These are phyloP conservation scores for Montipora capricornis DNA, from an alignment of 64 coral and sea anemone species.

Conservation along the genomic window DNA sequence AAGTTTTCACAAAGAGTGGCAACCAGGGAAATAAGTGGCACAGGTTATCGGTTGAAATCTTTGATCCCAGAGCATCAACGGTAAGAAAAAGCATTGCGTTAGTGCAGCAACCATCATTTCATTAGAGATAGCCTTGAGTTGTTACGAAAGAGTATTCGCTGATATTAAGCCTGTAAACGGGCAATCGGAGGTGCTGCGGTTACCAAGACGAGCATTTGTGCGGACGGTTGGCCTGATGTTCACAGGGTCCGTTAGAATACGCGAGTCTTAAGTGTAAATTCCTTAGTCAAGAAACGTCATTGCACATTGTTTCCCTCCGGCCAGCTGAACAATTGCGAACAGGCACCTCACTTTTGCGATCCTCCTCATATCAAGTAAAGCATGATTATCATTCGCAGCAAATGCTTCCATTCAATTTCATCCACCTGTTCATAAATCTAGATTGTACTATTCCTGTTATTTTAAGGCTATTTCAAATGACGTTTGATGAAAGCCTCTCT, in stretches of 20 bases:
- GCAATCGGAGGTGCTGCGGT: neutral
- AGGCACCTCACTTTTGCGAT: neutral
- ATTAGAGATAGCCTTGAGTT: neutral
- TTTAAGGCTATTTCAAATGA: neutral
- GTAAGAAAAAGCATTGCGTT: neutral
- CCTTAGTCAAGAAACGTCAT: neutral
- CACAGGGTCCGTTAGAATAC: neutral
- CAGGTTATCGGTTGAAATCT: slow-evolving; percentile 11
- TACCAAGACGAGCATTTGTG: neutral
- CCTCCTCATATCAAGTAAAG: neutral
- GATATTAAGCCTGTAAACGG: neutral
- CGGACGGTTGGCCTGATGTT: neutral
- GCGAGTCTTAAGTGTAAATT: neutral
- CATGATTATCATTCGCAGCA: neutral
- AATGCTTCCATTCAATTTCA: neutral
- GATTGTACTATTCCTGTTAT: neutral
- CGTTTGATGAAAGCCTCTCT: neutral
- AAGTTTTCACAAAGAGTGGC: slow-evolving; percentile 36
- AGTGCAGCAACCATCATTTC: neutral
- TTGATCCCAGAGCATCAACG: neutral
- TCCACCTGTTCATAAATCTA: neutral
- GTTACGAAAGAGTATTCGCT: neutral
- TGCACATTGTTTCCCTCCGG: neutral
- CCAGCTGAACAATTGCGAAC: neutral
- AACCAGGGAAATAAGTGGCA: slow-evolving; percentile 50